Evolutionary conservation across 2,797 vertebrate genomes (phyloP), one percentile per base, ranked within the genome.

Genomic region (Podarcis siculus): DNA sequence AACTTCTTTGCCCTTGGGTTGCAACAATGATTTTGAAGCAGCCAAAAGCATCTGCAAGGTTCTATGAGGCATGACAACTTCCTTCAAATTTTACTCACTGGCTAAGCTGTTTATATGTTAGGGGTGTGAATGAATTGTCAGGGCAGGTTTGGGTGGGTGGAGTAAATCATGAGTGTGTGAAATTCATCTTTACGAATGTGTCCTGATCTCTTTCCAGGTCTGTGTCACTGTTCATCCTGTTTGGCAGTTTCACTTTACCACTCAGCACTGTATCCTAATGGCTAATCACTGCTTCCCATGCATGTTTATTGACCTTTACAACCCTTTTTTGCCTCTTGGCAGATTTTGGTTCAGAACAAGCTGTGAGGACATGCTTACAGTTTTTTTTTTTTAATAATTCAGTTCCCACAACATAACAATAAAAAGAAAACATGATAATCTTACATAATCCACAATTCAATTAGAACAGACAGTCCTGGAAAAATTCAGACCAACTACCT

Each of bases 31-130:
- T 87, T 79, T 81, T 86, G 86, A 89, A 89, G 87, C 86, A 88
- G 90, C 87, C 83, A 81, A 77, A 90, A 93, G 67, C 91, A 92
- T n/a, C 4, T 77, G 86, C 92, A 92, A 92, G 92, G 72, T 19
- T 27, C 73, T 4, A 61, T 37, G 91, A 90, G 32, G 0, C 82
- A 67, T 9, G 23, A 37, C 8, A 67, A 90, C 69, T 49, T 86
- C 87, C 39, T 90, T 86, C 71, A 37, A 91, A 72, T 49, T 83
- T 89, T 4, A 42, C 89, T 87, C 93, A 83, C 91, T 67, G 15
- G 23, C 23, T 89, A 82, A 86, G 93, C 90, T 82, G 90, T 12
- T 93, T 94, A 89, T 83, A 86, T 91, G 90, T 49, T 45, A 90
- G 91, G 67, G 27, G 27, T 93, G 61, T 91, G 87, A 92, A 58